Evolutionary conservation across 2,797 vertebrate species (phyloP).

Genomic region (Prionace glauca): DNA sequence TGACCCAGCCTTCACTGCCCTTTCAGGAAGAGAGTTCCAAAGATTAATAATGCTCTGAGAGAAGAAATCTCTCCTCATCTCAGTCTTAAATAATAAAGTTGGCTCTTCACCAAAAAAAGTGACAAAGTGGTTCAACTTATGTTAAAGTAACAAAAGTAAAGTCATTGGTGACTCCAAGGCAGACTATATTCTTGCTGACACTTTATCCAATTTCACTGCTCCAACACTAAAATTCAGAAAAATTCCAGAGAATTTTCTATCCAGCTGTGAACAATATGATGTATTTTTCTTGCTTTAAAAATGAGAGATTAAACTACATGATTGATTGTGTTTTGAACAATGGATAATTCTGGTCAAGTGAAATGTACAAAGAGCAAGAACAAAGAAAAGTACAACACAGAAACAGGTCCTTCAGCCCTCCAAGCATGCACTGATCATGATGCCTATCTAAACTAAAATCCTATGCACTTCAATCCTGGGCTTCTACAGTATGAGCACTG

Average conservation of each 20-base stretch:
- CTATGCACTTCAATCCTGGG: not conserved
- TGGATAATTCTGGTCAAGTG: not conserved
- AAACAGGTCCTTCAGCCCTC: too few species aligned
- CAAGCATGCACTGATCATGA: too few species aligned
- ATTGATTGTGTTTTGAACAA: not conserved
- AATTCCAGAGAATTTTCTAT: not conserved
- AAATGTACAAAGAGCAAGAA: not conserved
- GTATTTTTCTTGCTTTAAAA: not conserved
- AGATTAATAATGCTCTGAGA: not conserved
- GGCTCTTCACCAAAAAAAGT: not conserved
- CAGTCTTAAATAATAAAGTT: not conserved
- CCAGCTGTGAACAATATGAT: not conserved
- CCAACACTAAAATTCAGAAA: not conserved
- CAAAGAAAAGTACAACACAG: too few species aligned
- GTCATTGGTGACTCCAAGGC: not conserved
- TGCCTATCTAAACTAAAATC: too few species aligned
- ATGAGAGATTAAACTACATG: not conserved
- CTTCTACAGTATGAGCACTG: not conserved
- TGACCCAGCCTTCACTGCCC: not conserved
- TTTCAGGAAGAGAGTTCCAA: not conserved
- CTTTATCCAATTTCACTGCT: not conserved
- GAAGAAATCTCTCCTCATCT: not conserved
- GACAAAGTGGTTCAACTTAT: not conserved
- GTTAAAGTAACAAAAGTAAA: not conserved
- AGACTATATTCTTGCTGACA: not conserved